Percentiles rank a stretch among this genome's conserved stretches.
Evolutionary conservation across 1,140 invertebrate genomes (phyloP).

Genomic region (Sarcophaga peregrina): DNA sequence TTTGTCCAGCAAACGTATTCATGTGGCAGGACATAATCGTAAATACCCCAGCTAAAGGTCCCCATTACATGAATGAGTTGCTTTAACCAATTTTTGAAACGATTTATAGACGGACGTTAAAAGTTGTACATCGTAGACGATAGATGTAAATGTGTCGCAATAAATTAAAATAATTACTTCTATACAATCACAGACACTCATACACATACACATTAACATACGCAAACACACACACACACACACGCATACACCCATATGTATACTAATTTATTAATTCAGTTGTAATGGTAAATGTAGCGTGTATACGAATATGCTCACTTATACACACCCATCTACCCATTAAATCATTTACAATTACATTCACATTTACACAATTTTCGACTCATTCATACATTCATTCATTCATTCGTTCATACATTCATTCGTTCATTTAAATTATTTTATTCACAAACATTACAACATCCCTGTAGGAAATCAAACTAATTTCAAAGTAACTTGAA

Average conservation of each 20-base stretch:
- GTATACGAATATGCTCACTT: not conserved
- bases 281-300: slow-evolving; percentile 18
- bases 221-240: too few species aligned
- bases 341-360: not conserved
- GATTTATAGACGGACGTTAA: too few species aligned
- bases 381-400: not conserved
- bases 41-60: too few species aligned
- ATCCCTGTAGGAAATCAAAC: too few species aligned
- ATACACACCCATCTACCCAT: not conserved
- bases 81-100: too few species aligned
- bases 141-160: slow-evolving; percentile 42
- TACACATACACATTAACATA: not conserved
- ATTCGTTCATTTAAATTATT: slow-evolving; percentile 15
- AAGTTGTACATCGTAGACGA: not conserved
- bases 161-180: slow-evolving; percentile 43
- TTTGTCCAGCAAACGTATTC: too few species aligned
- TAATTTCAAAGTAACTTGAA: too few species aligned
- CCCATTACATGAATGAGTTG: too few species aligned
- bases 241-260: not conserved
- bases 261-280: slow-evolving; percentile 33
- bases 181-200: too few species aligned
- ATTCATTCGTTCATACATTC: not conserved
- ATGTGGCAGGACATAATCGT: too few species aligned
- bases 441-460: not conserved
- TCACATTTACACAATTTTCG: not conserved